Evolutionary conservation across 2,888 invertebrate species (phyloP).

Genomic region (Hartigia nigra): DNA sequence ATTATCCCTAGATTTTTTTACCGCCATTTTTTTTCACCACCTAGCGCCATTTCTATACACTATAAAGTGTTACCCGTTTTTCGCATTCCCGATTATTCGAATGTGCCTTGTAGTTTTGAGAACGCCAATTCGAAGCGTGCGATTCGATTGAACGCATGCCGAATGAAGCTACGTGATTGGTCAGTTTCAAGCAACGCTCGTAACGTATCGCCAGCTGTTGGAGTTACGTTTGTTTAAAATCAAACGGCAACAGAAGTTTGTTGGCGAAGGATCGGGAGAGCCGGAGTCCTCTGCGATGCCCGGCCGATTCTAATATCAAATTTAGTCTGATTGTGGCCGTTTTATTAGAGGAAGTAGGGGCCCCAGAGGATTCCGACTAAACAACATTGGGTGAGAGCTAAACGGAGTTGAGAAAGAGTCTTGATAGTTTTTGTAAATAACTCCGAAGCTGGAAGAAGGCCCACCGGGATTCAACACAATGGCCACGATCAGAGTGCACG

Average conservation of each 20-base stretch:
- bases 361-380: conserved; percentile 17
- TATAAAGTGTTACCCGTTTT: not conserved
- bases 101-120: not conserved
- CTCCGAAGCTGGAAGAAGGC: conserved; percentile 1
- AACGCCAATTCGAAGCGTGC: not conserved
- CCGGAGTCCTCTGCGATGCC: conserved; percentile 46
- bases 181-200: conserved; percentile 45
- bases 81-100: not conserved
- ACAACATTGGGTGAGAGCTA: not conserved
- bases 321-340: not conserved
- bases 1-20: not conserved
- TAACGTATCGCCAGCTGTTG: conserved; percentile 58
- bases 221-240: conserved; percentile 48
- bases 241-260: conserved; percentile 54
- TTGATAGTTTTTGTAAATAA: not conserved
- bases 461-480: conserved; percentile 61
- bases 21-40: not conserved
- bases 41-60: not conserved
- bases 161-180: conserved; percentile 23
- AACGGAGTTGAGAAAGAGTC: not conserved
- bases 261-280: conserved; percentile 42
- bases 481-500: conserved; percentile 81
- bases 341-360: not conserved
- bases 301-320: conserved; percentile 27
- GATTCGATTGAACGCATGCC: not conserved